Percentiles rank a stretch among this genome's conserved stretches.
These are phyloP conservation scores for Acanthornis magna DNA, from an alignment of 2,797 vertebrate genomes.

Conservation along the genomic window DNA sequence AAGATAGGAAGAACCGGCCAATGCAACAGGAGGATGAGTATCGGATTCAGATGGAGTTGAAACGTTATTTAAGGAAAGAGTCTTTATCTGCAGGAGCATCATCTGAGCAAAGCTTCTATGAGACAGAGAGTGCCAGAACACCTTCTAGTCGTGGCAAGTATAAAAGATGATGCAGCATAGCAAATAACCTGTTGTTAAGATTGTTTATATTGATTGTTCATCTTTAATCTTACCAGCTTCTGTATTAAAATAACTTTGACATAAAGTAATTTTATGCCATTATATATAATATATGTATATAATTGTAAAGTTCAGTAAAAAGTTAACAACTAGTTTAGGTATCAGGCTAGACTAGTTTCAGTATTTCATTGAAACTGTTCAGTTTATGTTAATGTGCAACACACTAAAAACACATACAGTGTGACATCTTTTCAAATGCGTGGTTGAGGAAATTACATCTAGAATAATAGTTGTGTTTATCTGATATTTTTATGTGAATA, in stretches of 20 bases:
- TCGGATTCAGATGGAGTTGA: slow-evolving; percentile 95
- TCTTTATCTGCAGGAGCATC: slow-evolving; percentile 76
- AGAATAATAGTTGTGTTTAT: background rate
- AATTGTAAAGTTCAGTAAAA: background rate
- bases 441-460: background rate
- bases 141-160: slow-evolving; percentile 91
- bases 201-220: background rate
- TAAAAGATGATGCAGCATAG: background rate
- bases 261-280: background rate
- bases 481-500: background rate
- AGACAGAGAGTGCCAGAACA: slow-evolving; percentile 88
- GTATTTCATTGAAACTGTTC: background rate
- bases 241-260: background rate
- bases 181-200: background rate
- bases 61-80: slow-evolving; percentile 93
- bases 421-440: background rate
- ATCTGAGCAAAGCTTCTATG: slow-evolving; percentile 89
- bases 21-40: slow-evolving; percentile 98
- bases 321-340: background rate
- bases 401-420: background rate
- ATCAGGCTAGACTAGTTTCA: background rate
- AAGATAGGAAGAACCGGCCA: slow-evolving; percentile 92
- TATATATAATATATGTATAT: background rate
- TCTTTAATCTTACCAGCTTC: background rate
- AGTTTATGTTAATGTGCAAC: background rate